A percentile compares a stretch with the other conserved stretches of the same genome.
These are phyloP conservation scores for Endotricha flammealis DNA, from an alignment of 2,888 invertebrate genomes.

Conservation along the genomic window DNA sequence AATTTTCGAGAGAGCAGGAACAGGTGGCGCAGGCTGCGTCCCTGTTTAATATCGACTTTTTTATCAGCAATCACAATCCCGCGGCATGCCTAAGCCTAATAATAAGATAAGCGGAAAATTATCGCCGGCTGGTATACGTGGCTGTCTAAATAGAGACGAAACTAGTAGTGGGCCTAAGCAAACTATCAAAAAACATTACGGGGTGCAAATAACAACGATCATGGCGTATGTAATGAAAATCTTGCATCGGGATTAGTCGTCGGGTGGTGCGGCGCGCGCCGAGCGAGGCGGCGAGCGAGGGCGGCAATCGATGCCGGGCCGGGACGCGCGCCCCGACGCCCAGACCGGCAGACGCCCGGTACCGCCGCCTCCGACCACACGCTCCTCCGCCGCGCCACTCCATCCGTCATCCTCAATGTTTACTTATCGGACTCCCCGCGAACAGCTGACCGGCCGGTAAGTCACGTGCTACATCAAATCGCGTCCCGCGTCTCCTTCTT, in stretches of 20 bases:
- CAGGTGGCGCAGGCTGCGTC: conserved; percentile 46
- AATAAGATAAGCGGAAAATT: conserved; percentile 10
- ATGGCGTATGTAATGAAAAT: conserved; percentile 76
- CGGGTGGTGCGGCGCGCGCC: conserved; percentile 65
- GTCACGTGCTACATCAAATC: conserved; percentile 59
- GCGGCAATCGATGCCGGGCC: conserved; percentile 76
- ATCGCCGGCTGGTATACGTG: conserved; percentile 1
- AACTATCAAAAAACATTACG: conserved; percentile 74
- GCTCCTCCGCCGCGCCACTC: conserved; percentile 54
- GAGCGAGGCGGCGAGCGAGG: conserved; percentile 54
- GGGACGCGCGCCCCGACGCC: conserved; percentile 78
- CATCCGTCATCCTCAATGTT: conserved; percentile 68
- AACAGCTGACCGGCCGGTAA: conserved; percentile 77
- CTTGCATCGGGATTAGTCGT: conserved; percentile 69
- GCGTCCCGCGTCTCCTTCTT: conserved; percentile 27
- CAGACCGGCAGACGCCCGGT: conserved; percentile 80
- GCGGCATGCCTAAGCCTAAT: conserved; percentile 6
- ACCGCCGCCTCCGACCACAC: conserved; percentile 68
- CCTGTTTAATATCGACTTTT: conserved; percentile 47
- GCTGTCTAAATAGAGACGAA: conserved; percentile 28
- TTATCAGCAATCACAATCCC: conserved; percentile 35
- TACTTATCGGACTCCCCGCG: conserved; percentile 66
- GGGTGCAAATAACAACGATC: conserved; percentile 77
- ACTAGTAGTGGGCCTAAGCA: conserved; percentile 51
- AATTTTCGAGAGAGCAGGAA: conserved; percentile 45